phyloP scores from a whole-genome alignment of 2,797 vertebrate species.

The Protonibea diacanthus region DNA sequence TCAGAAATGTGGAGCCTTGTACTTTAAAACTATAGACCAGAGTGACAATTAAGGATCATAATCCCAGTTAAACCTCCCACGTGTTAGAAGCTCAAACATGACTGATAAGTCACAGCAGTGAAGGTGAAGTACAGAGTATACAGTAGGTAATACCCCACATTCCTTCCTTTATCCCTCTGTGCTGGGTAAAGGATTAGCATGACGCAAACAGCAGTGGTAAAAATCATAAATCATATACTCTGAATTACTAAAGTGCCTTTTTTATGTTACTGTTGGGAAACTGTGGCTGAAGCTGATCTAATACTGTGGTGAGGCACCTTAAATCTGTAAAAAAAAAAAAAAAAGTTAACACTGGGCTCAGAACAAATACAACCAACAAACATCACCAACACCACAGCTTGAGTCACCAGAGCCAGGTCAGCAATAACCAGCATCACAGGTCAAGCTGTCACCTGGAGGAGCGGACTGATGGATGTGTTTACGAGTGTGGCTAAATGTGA shows the following conservation, averaged over 20 bases:
- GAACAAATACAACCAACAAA: conserved; percentile 17
- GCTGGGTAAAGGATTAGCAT: conserved; percentile 32
- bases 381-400: not conserved
- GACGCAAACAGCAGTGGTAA: conserved; percentile 36
- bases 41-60: not conserved
- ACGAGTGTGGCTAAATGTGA: not conserved
- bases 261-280: not conserved
- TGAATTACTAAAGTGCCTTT: not conserved
- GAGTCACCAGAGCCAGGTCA: conserved; percentile 1
- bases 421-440: not conserved
- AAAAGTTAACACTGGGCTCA: conserved; percentile 7
- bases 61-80: not conserved
- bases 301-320: not conserved
- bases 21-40: not conserved
- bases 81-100: conserved; percentile 3
- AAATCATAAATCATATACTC: not conserved
- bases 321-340: not conserved
- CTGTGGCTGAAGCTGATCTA: not conserved
- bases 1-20: not conserved
- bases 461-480: not conserved
- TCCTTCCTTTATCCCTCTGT: conserved; percentile 51
- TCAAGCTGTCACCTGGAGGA: conserved; percentile 6
- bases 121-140: conserved; percentile 18
- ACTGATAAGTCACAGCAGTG: not conserved
- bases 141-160: conserved; percentile 43